These are phyloP conservation scores for Tyria jacobaeae DNA, from an alignment of 2,888 invertebrate species.

Conservation along the genomic window DNA sequence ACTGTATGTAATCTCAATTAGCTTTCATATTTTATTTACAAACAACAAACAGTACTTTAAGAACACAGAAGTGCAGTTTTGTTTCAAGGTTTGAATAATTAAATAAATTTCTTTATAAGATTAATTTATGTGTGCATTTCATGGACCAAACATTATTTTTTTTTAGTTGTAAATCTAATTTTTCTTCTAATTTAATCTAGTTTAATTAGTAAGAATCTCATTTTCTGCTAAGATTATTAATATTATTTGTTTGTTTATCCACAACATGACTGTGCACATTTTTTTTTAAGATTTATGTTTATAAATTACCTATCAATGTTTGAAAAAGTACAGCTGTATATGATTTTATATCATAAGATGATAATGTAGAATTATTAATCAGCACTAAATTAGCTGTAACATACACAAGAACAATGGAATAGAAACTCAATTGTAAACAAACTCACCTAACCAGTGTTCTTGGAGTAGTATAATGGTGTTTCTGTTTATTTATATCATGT, in stretches of 20 bases:
- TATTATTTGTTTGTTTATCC: slow-evolving; percentile 27
- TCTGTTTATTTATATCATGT: slow-evolving; percentile 30
- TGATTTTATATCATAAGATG: slow-evolving; percentile 3
- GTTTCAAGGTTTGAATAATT: slow-evolving; percentile 27
- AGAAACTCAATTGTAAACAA: slow-evolving; percentile 15
- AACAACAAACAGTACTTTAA: slow-evolving; percentile 41
- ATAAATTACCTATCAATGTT: neutral
- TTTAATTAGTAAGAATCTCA: slow-evolving; percentile 9
- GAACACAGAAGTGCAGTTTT: slow-evolving; percentile 39
- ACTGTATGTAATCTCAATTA: neutral
- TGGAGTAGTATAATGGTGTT: slow-evolving; percentile 13
- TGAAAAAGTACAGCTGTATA: neutral
- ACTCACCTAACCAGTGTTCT: slow-evolving; percentile 7
- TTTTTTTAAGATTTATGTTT: slow-evolving; percentile 21
- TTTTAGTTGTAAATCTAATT: slow-evolving; percentile 19
- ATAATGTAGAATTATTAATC: slow-evolving; percentile 35
- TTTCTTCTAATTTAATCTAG: slow-evolving; percentile 7
- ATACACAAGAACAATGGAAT: slow-evolving; percentile 19
- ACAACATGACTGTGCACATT: slow-evolving; percentile 22
- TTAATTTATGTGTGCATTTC: slow-evolving; percentile 34
- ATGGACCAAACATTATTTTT: slow-evolving; percentile 43
- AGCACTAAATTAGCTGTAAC: slow-evolving; percentile 27
- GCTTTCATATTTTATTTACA: neutral
- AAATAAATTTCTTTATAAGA: slow-evolving; percentile 37
- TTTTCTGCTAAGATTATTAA: slow-evolving; percentile 24